A percentile compares a stretch with the other conserved stretches of the same genome.
Conservation (phyloP, 2,113 vertebrate genomes). For the Cichladusa arquata region DNA sequence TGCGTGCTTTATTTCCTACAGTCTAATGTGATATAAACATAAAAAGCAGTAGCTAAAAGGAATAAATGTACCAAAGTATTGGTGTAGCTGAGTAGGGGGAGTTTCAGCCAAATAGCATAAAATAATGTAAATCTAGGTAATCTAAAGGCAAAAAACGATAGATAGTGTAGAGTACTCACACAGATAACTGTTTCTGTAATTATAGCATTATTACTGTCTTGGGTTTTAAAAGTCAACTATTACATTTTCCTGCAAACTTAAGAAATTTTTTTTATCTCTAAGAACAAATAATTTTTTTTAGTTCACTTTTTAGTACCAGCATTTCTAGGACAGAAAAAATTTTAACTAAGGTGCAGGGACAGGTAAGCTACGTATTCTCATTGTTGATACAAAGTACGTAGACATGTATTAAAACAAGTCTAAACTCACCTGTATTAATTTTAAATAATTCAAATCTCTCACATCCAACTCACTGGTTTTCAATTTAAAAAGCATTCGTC, state of each 20-base stretch:
- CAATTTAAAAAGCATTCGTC: neutral
- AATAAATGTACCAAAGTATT: neutral
- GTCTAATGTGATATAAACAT: neutral
- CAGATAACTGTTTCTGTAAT: neutral
- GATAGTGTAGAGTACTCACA: neutral
- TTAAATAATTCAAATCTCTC: neutral
- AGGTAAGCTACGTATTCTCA: neutral
- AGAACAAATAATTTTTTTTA: neutral
- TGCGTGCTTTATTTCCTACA: neutral
- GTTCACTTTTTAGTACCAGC: neutral
- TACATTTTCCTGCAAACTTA: neutral
- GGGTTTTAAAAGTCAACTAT: neutral
- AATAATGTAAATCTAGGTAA: neutral
- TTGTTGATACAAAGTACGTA: neutral
- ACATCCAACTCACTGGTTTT: neutral
- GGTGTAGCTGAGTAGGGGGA: neutral
- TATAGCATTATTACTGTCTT: neutral
- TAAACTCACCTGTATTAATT: neutral
- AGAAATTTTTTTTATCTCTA: accelerated
- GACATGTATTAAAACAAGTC: neutral
- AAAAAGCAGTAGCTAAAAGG: neutral
- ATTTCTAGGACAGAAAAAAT: neutral
- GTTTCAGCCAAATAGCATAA: neutral
- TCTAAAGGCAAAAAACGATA: neutral
- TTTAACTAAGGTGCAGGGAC: neutral